A percentile compares a stretch with the other conserved stretches of the same genome.
Conservation (phyloP, 2,888 invertebrate species). For the Hybos culiciformis region DNA sequence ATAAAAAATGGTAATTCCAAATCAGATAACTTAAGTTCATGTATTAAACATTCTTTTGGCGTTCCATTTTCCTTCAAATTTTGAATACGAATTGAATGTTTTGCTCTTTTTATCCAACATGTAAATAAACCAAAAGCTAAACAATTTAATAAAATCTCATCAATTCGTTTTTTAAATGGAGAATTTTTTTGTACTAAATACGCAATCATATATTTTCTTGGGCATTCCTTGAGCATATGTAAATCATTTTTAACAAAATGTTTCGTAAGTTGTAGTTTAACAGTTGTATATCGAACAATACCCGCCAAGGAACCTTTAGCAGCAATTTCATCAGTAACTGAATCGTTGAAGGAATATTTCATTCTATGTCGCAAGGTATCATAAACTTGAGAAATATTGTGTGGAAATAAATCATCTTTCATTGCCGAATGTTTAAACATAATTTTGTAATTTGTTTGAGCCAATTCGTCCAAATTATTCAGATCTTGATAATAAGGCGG, state of each 20-base stretch:
- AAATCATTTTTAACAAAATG: constrained; percentile 25
- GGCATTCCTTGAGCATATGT: constrained; percentile 33
- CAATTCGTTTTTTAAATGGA: constrained; percentile 24
- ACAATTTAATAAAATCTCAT: constrained; percentile 24
- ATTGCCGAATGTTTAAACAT: constrained; percentile 33
- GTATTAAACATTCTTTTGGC: constrained; percentile 24
- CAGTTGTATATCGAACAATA: constrained; percentile 26
- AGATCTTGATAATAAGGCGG: constrained; percentile 33
- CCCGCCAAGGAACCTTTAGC: constrained; percentile 23
- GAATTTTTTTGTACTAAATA: constrained; percentile 28
- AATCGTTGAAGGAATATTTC: constrained; percentile 19
- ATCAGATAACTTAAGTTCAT: constrained; percentile 27
- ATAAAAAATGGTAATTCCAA: constrained; percentile 32
- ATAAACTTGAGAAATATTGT: constrained; percentile 26
- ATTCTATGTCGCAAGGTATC: constrained; percentile 25
- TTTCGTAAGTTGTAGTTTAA: constrained; percentile 24
- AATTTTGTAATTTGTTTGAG: constrained; percentile 25
- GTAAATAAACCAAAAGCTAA: constrained; percentile 27
- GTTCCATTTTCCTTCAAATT: constrained; percentile 11
- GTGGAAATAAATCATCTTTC: constrained; percentile 30
- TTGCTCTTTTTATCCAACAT: constrained; percentile 30
- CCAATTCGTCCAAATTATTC: constrained; percentile 30
- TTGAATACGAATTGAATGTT: constrained; percentile 23
- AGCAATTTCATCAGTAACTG: constrained; percentile 23
- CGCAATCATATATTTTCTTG: constrained; percentile 30